These are phyloP conservation scores for Oncorhynchus masou DNA, from an alignment of 2,113 vertebrate genomes.

Conservation along the genomic window DNA sequence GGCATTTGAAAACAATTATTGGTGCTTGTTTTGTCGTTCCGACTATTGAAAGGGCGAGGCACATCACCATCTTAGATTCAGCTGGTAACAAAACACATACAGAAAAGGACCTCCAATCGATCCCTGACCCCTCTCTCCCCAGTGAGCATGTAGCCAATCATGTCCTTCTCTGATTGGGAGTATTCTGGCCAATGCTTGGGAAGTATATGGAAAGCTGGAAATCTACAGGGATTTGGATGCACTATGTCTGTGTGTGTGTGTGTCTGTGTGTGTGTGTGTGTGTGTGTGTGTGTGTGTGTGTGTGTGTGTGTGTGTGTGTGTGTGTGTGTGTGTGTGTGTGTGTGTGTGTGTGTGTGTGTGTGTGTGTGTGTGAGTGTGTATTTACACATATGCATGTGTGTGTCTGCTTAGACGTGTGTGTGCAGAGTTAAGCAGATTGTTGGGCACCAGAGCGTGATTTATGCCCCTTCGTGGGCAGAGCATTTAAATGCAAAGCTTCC, in stretches of 20 bases:
- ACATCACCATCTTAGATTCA: neutral
- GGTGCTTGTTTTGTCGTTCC: neutral
- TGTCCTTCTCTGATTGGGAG: neutral
- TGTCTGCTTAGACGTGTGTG: neutral
- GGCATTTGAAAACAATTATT: slow-evolving; percentile 30
- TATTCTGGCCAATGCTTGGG: neutral
- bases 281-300: neutral
- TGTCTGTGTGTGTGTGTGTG: too few species aligned
- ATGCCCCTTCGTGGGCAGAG: neutral
- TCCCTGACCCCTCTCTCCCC: neutral
- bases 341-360: neutral
- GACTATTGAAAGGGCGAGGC: slow-evolving; percentile 5
- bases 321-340: neutral
- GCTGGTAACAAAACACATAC: neutral
- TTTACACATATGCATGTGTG: neutral
- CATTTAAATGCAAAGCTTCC: neutral
- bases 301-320: neutral
- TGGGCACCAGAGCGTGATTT: neutral
- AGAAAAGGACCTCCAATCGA: neutral
- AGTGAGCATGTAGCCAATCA: slow-evolving; percentile 2
- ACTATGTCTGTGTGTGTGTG: neutral
- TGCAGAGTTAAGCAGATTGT: neutral
- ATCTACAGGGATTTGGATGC: neutral
- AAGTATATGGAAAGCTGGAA: neutral
- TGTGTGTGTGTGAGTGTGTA: too few species aligned